phyloP scores from a whole-genome alignment of 2,113 vertebrate species.

The Pelusios castaneus region DNA sequence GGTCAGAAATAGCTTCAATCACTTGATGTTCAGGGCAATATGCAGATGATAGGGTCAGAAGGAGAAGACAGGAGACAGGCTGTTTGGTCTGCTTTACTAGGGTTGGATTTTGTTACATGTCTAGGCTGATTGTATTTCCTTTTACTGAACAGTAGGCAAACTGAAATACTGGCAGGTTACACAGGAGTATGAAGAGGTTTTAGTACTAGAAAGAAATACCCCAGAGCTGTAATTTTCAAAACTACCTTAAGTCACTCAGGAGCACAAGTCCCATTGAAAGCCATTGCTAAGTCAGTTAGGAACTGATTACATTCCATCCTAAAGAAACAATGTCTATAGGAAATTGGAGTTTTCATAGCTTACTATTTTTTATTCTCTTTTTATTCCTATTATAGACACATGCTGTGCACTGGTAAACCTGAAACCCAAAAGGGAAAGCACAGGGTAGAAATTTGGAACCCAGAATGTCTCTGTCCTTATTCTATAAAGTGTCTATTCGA shows the following conservation, averaged over 20 bases:
- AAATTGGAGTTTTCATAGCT: background rate
- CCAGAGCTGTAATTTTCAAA: background rate
- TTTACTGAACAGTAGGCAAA: background rate
- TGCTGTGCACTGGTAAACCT: background rate
- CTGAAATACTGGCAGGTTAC: background rate
- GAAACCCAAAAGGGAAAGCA: background rate
- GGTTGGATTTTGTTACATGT: background rate
- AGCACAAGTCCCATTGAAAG: background rate
- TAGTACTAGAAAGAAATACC: background rate
- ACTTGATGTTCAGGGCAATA: too few species aligned
- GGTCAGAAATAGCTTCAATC: too few species aligned
- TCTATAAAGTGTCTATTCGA: background rate
- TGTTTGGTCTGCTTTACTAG: background rate
- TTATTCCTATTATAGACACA: background rate
- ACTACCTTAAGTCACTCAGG: background rate
- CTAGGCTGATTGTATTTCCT: background rate
- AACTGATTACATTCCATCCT: background rate
- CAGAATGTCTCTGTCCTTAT: background rate
- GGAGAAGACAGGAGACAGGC: background rate
- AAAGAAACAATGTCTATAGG: background rate
- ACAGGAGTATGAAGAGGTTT: background rate
- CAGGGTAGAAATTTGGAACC: background rate
- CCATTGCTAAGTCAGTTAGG: background rate
- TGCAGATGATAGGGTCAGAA: background rate
- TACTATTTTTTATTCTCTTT: background rate